Base-by-base conservation (phyloP, 2,113 vertebrate genomes). In the Ictidomys tridecemlineatus region DNA sequence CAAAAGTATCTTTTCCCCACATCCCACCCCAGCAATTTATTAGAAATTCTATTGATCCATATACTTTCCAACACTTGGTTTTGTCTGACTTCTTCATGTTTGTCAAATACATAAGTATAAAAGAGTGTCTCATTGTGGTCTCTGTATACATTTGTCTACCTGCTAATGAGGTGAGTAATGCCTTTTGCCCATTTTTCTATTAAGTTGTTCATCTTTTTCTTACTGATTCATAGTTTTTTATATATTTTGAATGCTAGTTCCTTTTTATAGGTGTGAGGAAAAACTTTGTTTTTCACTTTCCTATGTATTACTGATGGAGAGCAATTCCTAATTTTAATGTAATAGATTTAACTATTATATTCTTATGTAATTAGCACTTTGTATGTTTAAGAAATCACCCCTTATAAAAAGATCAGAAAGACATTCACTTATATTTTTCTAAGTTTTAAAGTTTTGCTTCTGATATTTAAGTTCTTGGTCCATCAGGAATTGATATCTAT, bases 111-210 rank as follows among this genome's bases (percentile, higher is more conserved):
- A 91, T 39, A 39, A 34, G 51, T 61, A 72, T 67, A 91, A 95
- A 78, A 72, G 48, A 20, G 39, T 56, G 67, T 86, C 20, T 77
- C 20, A 56, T 1, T 53, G 30, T 69, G 28, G 45, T 56, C 53
- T 79, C 32, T 16, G 42, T 42, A 48, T 4, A 70, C 34, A 39
- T 70, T 78, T 90, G 18, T 80, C 65, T 73, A 80, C 73, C 61
- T 39, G 51, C 37, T 91, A 34, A 91, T 79, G 39, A 63, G 28
- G 28, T 79, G 18, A 91, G 18, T 8, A 77, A 48, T 65, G 28
- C 45, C 18, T 74, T 89, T 83, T 83, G 45, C 10, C 42, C 58
- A 78, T 78, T 91, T 94, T 94, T 95, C 69, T 74, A 63, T n/a
- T 61, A 48, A 14, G 45, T 20, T 20, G 61, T 37, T 73, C n/a